These are phyloP conservation scores for Andrena chrysosceles DNA, from an alignment of 2,888 invertebrate species.

Conservation along the genomic window DNA sequence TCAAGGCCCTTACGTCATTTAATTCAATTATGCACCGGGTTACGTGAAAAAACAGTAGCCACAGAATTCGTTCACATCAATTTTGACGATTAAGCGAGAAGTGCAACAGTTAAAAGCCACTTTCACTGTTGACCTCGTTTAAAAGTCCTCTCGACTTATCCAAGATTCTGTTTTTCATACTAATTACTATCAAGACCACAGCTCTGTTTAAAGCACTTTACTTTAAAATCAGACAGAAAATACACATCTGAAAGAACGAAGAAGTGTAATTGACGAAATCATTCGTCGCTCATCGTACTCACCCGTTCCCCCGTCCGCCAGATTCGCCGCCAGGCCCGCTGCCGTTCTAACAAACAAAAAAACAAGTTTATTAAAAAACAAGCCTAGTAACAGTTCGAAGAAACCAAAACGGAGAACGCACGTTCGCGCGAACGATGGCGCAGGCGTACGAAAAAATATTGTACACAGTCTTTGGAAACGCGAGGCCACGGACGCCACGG, in stretches of 20 bases:
- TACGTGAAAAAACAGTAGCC: not conserved
- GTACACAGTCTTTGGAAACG: conserved; percentile 75
- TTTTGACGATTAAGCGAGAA: conserved; percentile 2
- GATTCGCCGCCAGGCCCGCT: conserved; percentile 92
- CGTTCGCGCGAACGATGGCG: conserved; percentile 78
- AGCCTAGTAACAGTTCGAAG: conserved; percentile 81
- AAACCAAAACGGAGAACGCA: conserved; percentile 79
- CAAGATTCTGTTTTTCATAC: conserved; percentile 22
- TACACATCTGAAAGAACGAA: not conserved
- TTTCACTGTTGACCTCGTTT: conserved; percentile 39
- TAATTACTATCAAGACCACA: conserved; percentile 1
- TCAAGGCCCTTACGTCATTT: not conserved
- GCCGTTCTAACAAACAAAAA: conserved; percentile 94
- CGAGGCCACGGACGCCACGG: conserved; percentile 61
- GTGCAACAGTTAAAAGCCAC: conserved; percentile 43
- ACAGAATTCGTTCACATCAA: not conserved
- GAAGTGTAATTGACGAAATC: not conserved
- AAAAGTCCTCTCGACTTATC: not conserved
- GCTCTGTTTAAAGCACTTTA: not conserved
- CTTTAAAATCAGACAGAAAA: not conserved
- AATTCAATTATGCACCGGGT: not conserved
- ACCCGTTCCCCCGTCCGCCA: conserved; percentile 93
- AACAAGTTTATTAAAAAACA: conserved; percentile 85
- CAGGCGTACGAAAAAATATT: conserved; percentile 76
- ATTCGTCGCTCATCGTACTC: conserved; percentile 83